Evolutionary conservation across 2,113 vertebrate species (phyloP).

Genomic region (Leptosomus discolor): DNA sequence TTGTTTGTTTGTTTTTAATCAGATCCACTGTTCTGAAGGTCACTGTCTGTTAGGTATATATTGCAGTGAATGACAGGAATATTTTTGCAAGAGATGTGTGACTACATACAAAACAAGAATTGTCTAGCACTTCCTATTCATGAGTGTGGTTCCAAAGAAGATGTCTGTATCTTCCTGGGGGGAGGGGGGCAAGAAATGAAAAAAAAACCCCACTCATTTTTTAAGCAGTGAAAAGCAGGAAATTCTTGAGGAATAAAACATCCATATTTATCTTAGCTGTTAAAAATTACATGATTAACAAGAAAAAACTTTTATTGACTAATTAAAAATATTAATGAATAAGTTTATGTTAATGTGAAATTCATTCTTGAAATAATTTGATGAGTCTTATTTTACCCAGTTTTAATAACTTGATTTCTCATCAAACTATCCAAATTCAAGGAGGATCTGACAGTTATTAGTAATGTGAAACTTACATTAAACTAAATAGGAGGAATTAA

Average conservation of each 20-base stretch:
- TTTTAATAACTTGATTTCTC: background rate
- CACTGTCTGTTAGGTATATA: background rate
- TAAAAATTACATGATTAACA: background rate
- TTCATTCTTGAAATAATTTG: background rate
- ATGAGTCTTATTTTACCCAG: background rate
- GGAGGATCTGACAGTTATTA: background rate
- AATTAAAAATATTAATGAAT: background rate
- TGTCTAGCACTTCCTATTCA: background rate
- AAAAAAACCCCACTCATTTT: background rate
- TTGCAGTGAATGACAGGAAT: background rate
- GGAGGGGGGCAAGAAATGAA: background rate
- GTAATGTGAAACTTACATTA: background rate
- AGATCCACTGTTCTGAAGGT: background rate
- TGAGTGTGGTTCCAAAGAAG: background rate
- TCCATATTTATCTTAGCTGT: background rate
- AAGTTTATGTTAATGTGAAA: background rate
- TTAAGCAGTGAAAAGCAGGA: background rate
- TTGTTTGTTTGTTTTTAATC: background rate
- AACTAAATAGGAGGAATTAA: background rate
- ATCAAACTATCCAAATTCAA: background rate
- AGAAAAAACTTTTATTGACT: background rate
- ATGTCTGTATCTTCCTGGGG: fast-evolving
- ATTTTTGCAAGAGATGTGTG: background rate
- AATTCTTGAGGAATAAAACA: background rate
- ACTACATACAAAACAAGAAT: background rate